These are phyloP conservation scores for Ia io DNA, from an alignment of 2,113 vertebrate genomes.

Conservation along the genomic window DNA sequence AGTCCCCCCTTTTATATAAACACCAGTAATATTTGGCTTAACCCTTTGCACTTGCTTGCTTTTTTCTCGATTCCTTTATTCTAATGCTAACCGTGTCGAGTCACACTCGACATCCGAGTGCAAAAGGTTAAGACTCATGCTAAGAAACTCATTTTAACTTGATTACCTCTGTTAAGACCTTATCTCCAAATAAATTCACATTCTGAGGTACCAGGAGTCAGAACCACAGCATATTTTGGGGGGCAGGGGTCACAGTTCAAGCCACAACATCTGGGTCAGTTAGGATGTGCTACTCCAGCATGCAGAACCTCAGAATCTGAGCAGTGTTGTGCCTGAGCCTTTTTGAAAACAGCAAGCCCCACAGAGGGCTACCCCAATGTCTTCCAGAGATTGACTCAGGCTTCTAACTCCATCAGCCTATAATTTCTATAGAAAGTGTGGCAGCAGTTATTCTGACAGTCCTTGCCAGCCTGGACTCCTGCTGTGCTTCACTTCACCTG, in stretches of 20 bases:
- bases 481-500: background rate
- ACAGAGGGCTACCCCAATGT: background rate
- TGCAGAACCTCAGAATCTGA: background rate
- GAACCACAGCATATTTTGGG: background rate
- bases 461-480: background rate
- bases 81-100: too few relatives aligned
- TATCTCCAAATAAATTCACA: background rate
- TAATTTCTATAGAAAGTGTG: background rate
- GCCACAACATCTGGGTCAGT: background rate
- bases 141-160: background rate
- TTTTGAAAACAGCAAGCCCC: background rate
- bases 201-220: background rate
- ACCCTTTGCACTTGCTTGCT: too few relatives aligned
- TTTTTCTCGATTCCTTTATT: too few relatives aligned
- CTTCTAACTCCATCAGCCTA: background rate
- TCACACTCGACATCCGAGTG: too few relatives aligned
- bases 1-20: background rate
- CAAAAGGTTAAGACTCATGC: background rate
- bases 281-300: background rate
- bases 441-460: background rate
- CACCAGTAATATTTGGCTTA: background rate
- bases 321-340: background rate
- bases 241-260: background rate
- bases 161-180: background rate
- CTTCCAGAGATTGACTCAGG: background rate